Evolutionary conservation across 2,888 invertebrate species (phyloP).

Genomic region (Chymomyza fuscimana): DNA sequence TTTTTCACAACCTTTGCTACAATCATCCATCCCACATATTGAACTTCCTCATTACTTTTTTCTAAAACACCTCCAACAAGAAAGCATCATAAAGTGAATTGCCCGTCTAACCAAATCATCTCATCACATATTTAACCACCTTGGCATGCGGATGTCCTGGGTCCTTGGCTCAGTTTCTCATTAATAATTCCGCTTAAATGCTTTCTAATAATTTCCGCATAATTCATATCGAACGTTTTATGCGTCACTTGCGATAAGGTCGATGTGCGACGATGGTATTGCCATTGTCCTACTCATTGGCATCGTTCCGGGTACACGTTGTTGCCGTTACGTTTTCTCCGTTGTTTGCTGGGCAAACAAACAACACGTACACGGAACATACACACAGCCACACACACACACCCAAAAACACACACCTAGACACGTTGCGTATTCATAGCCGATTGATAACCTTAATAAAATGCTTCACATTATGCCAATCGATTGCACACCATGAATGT

Average conservation of each 20-base stretch:
- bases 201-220: conserved; percentile 74
- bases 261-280: conserved; percentile 10
- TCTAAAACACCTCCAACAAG: background rate
- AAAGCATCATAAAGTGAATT: background rate
- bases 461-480: conserved; percentile 75
- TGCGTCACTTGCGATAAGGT: conserved; percentile 67
- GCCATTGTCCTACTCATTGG: conserved; percentile 18
- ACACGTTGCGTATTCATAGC: conserved; percentile 57
- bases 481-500: conserved; percentile 76
- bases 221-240: conserved; percentile 70
- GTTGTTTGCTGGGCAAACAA: conserved; percentile 60
- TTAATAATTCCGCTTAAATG: conserved; percentile 74
- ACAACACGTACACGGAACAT: conserved; percentile 47
- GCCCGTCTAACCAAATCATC: background rate
- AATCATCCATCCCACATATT: too few species aligned
- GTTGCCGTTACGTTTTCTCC: conserved; percentile 31
- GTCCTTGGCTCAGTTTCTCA: conserved; percentile 42
- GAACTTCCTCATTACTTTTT: too few species aligned
- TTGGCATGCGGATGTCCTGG: conserved; percentile 6
- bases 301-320: conserved; percentile 37
- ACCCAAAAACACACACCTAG: conserved; percentile 28
- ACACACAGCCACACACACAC: conserved; percentile 27
- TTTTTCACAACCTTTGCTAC: too few species aligned
- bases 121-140: conserved; percentile 27
- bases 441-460: conserved; percentile 75